Percentiles rank a stretch among this genome's conserved stretches.
Conservation (phyloP, 2,888 invertebrate genomes). For the Parnassius glacialis region DNA sequence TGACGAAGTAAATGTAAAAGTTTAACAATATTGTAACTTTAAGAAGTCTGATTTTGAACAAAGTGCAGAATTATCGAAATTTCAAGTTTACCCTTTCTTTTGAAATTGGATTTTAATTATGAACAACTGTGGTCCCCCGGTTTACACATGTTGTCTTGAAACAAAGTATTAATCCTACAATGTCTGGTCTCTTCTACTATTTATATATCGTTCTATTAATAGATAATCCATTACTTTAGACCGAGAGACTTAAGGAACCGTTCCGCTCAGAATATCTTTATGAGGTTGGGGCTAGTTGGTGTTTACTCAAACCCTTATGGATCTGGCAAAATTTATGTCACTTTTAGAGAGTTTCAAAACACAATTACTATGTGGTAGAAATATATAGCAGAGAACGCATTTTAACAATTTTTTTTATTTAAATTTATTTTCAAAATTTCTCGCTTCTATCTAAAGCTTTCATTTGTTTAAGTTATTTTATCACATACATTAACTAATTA, state of each 20-base stretch:
- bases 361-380: neutral
- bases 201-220: conserved; percentile 23
- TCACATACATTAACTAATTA: too few species aligned
- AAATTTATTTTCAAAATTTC: too few species aligned
- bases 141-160: conserved; percentile 18
- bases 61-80: too few species aligned
- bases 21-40: too few species aligned
- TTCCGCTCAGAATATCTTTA: conserved; percentile 19
- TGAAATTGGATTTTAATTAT: neutral
- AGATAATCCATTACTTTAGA: conserved; percentile 26
- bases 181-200: conserved; percentile 22
- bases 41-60: too few species aligned
- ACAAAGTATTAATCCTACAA: conserved; percentile 28
- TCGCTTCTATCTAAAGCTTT: too few species aligned
- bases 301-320: conserved; percentile 14
- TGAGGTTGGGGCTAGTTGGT: conserved; percentile 11
- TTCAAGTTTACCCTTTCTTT: conserved; percentile 3
- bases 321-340: conserved; percentile 14
- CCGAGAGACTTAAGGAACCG: conserved; percentile 20
- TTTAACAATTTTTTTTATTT: too few species aligned
- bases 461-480: too few species aligned
- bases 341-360: conserved; percentile 13
- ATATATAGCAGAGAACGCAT: too few species aligned
- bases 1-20: too few species aligned
- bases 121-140: conserved; percentile 18